Evolutionary conservation across 2,797 vertebrate genomes (phyloP).

Genomic region (Danio choprae): DNA sequence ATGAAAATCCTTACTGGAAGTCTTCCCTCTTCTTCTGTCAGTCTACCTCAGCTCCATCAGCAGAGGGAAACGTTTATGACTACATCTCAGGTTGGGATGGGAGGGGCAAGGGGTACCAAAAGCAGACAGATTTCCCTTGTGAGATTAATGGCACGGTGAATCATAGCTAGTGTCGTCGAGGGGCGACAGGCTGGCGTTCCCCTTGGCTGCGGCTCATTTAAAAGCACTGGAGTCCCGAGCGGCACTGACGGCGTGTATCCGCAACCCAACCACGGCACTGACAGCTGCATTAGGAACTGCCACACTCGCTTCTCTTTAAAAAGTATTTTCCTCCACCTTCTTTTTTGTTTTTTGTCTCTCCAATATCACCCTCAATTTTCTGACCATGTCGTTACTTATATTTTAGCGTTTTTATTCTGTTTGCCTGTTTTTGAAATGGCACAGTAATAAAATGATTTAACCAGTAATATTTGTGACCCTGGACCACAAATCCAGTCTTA

Average conservation of each 20-base stretch:
- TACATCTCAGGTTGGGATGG: slow-evolving; percentile 67
- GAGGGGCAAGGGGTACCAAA: slow-evolving; percentile 55
- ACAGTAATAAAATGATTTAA: neutral
- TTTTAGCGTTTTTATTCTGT: neutral
- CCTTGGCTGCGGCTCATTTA: slow-evolving; percentile 72
- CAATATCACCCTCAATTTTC: slow-evolving; percentile 9
- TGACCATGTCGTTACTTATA: neutral
- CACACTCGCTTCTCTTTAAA: slow-evolving; percentile 68
- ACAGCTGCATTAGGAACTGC: slow-evolving; percentile 78
- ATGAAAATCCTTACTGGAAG: slow-evolving; percentile 9
- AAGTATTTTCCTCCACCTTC: slow-evolving; percentile 11
- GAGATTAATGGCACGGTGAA: slow-evolving; percentile 75
- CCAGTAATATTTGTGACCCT: no score
- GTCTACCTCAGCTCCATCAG: slow-evolving; percentile 27
- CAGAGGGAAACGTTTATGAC: slow-evolving; percentile 62
- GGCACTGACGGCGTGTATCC: slow-evolving; percentile 59
- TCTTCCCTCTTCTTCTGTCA: slow-evolving; percentile 19
- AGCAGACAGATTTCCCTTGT: slow-evolving; percentile 65
- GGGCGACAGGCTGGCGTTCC: slow-evolving; percentile 69
- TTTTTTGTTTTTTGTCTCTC: slow-evolving; percentile 2
- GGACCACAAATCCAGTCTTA: no score
- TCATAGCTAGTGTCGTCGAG: slow-evolving; percentile 68
- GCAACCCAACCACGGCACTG: slow-evolving; percentile 66
- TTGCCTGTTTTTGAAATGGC: neutral
- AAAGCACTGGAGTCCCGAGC: slow-evolving; percentile 69